phyloP scores from a whole-genome alignment of 2,797 vertebrate species.

The Gobionotothen gibberifrons region DNA sequence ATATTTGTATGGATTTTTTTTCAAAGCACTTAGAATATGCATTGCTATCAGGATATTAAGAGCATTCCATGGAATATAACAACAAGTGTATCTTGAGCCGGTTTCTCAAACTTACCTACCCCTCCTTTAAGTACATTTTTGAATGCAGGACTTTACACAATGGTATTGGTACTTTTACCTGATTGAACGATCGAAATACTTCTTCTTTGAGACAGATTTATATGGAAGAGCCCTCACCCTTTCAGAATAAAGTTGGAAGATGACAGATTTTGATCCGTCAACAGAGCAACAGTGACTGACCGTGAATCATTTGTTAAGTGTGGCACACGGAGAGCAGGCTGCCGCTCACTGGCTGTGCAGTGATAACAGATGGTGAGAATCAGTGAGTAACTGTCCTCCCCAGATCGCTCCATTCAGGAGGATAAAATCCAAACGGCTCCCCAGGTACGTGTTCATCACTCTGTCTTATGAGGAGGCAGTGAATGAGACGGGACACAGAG shows the following conservation, averaged over 20 bases:
- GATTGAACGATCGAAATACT: too few species aligned
- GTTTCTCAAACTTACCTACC: too few species aligned
- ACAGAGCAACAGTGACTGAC: constrained; percentile 42
- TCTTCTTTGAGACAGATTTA: neutral
- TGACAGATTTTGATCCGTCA: constrained; percentile 26
- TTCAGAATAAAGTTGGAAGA: constrained; percentile 11
- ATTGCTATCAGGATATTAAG: too few species aligned
- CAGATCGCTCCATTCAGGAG: constrained; percentile 63
- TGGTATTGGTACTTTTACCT: too few species aligned
- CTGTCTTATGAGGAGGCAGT: constrained; percentile 49
- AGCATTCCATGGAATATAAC: too few species aligned
- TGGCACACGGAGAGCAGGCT: constrained; percentile 44
- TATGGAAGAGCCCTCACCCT: neutral
- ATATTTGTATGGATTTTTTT: too few species aligned
- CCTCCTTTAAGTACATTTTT: too few species aligned
- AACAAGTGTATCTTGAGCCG: too few species aligned
- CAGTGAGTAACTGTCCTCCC: constrained; percentile 59
- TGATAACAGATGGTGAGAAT: constrained; percentile 60
- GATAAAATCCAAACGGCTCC: constrained; percentile 68
- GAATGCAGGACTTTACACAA: too few species aligned
- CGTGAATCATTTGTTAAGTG: constrained; percentile 57
- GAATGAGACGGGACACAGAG: constrained; percentile 27
- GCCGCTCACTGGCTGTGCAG: constrained; percentile 46
- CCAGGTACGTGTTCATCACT: constrained; percentile 67
- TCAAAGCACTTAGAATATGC: too few species aligned